Conservation (phyloP, 1,140 invertebrate species). For the Drosophila punjabiensis region DNA sequence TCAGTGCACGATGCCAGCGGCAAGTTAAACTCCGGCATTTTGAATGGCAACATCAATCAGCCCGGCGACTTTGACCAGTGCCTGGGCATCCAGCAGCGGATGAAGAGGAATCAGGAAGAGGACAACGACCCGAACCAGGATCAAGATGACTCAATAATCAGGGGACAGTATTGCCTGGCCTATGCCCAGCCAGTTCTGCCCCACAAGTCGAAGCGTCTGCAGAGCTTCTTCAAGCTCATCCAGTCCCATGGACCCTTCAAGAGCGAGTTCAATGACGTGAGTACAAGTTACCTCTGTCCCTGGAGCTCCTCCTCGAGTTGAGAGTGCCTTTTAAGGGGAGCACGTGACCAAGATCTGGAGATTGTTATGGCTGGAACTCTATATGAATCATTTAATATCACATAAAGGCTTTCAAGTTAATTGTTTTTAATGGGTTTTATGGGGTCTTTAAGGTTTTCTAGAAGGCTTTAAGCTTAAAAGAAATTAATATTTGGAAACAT, state of each 20-base stretch:
- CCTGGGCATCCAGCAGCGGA: slow-evolving; percentile 74
- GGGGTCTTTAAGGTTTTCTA: not conserved
- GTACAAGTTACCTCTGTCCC: slow-evolving; percentile 62
- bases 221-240: slow-evolving; percentile 86
- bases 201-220: slow-evolving; percentile 85
- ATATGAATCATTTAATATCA: slow-evolving; percentile 19
- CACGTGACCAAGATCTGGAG: slow-evolving; percentile 24
- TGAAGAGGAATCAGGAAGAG: slow-evolving; percentile 27
- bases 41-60: slow-evolving; percentile 89
- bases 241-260: slow-evolving; percentile 88
- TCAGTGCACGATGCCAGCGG: slow-evolving; percentile 88
- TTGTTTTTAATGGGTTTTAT: slow-evolving; percentile 1
- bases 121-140: not conserved
- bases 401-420: not conserved
- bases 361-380: not conserved
- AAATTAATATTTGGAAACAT: not conserved
- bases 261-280: slow-evolving; percentile 88
- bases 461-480: not conserved
- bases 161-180: slow-evolving; percentile 88
- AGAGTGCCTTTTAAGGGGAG: slow-evolving; percentile 6
- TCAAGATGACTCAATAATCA: slow-evolving; percentile 55
- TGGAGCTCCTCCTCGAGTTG: not conserved
- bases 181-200: slow-evolving; percentile 87
- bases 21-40: slow-evolving; percentile 86
- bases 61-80: slow-evolving; percentile 89